Conservation (phyloP, 2,113 vertebrate species). For the Lynx canadensis region DNA sequence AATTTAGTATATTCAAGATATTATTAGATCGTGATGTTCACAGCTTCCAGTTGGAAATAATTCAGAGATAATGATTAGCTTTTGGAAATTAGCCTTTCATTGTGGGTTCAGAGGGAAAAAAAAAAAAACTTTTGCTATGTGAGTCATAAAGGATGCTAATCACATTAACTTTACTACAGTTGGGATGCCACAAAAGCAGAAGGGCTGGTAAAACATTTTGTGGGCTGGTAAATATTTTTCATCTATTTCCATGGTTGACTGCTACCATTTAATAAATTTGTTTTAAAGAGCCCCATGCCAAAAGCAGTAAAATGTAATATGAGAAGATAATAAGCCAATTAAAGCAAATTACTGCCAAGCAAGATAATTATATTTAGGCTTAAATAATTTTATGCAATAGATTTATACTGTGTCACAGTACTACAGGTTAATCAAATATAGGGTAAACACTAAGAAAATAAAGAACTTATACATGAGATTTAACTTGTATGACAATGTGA, state of each 20-base stretch:
- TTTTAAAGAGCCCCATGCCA: slow-evolving; percentile 27
- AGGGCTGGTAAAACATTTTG: slow-evolving; percentile 54
- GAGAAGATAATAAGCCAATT: slow-evolving; percentile 17
- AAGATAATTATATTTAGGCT: slow-evolving; percentile 15
- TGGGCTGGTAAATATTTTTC: slow-evolving; percentile 64
- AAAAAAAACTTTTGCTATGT: neutral
- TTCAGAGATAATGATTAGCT: neutral
- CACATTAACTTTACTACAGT: slow-evolving; percentile 46
- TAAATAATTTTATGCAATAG: neutral
- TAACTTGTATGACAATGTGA: neutral
- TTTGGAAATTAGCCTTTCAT: neutral
- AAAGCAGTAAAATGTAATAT: slow-evolving; percentile 45
- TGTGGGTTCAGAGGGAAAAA: neutral
- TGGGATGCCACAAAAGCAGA: slow-evolving; percentile 56
- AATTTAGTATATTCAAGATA: neutral
- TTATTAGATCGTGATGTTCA: neutral
- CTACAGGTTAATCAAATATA: neutral
- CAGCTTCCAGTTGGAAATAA: neutral
- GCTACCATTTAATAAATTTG: slow-evolving; percentile 53
- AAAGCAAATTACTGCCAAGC: slow-evolving; percentile 37
- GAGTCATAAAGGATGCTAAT: slow-evolving; percentile 32
- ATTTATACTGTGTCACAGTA: neutral
- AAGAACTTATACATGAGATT: neutral
- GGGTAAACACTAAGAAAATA: neutral
- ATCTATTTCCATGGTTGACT: slow-evolving; percentile 49